Percentiles rank a stretch among this genome's conserved stretches.
Evolutionary conservation across 2,113 vertebrate species (phyloP).

Genomic region (Patagioenas fasciata): DNA sequence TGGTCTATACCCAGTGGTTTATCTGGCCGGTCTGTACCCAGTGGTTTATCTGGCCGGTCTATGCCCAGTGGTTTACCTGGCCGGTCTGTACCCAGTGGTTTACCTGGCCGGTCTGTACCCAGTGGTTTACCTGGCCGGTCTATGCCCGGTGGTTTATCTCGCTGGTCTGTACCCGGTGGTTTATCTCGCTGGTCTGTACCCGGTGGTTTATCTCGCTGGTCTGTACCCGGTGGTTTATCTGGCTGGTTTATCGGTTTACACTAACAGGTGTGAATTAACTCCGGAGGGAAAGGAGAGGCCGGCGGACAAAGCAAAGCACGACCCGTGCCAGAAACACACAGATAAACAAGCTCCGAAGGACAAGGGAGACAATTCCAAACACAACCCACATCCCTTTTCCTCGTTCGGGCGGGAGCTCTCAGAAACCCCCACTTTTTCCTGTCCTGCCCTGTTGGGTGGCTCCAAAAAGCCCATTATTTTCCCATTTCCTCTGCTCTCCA

Average conservation of each 20-base stretch:
- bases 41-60: too few relatives aligned
- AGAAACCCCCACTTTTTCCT: not conserved
- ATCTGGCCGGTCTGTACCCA: too few relatives aligned
- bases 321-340: not conserved
- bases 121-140: too few relatives aligned
- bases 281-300: not conserved
- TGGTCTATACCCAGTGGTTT: too few relatives aligned
- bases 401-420: fast-evolving
- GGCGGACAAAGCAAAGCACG: not conserved
- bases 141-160: too few relatives aligned
- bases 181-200: not conserved
- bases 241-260: not conserved
- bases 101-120: too few relatives aligned
- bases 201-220: not conserved
- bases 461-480: not conserved
- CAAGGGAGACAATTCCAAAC: not conserved
- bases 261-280: slow-evolving; percentile 36
- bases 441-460: not conserved
- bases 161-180: too few relatives aligned
- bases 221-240: not conserved
- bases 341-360: slow-evolving; percentile 12
- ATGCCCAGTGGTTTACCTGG: too few relatives aligned
- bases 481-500: not conserved
- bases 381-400: not conserved
- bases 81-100: too few relatives aligned